Percentiles rank a stretch among this genome's conserved stretches.
Evolutionary conservation across 2,888 invertebrate genomes (phyloP).

Genomic region (Troglohyphantes excavatus): DNA sequence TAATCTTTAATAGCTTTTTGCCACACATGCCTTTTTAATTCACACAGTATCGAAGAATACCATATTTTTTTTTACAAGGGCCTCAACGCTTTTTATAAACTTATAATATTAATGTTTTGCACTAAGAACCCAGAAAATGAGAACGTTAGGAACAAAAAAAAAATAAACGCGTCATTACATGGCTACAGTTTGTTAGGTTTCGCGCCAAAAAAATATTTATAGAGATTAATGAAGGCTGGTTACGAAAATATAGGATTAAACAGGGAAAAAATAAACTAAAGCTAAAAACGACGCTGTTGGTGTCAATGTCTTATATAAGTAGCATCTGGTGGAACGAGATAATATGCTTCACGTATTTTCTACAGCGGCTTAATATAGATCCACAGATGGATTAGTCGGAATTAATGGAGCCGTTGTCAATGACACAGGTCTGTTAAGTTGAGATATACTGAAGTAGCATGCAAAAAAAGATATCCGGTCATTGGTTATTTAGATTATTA

Average conservation of each 20-base stretch:
- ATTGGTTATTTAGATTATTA: background rate
- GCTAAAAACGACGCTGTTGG: background rate
- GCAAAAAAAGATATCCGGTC: background rate
- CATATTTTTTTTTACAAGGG: conserved; percentile 19
- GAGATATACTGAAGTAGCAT: background rate
- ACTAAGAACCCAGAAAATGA: conserved; percentile 11
- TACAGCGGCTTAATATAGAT: conserved; percentile 40
- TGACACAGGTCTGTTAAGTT: conserved; percentile 16
- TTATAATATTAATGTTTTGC: background rate
- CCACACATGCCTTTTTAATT: background rate
- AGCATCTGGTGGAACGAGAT: conserved; percentile 23
- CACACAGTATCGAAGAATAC: conserved; percentile 1
- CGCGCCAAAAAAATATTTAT: background rate
- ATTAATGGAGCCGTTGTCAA: conserved; percentile 41
- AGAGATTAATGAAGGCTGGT: conserved; percentile 21
- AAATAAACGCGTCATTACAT: background rate
- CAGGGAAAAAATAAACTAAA: background rate
- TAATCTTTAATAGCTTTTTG: conserved; percentile 24
- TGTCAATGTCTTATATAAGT: conserved; percentile 18
- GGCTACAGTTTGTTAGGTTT: background rate
- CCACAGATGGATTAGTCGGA: conserved; percentile 33
- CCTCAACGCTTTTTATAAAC: background rate
- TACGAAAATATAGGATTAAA: conserved; percentile 10
- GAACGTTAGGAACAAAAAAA: background rate
- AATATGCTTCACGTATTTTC: conserved; percentile 36